Conservation (phyloP, 2,797 vertebrate species). For the Tapirus indicus region DNA sequence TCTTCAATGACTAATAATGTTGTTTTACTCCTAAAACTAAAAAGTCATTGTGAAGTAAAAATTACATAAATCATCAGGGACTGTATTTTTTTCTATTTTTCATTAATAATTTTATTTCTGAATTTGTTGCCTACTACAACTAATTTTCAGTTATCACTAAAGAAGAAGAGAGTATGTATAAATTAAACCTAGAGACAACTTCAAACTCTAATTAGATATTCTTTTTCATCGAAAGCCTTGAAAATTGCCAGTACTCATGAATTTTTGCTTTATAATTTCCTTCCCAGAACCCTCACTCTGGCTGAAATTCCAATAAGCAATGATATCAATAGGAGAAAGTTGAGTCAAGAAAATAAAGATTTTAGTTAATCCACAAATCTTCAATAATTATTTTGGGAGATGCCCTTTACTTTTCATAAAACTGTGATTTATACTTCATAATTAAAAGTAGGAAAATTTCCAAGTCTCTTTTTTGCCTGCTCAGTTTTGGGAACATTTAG, state of each 20-base stretch:
- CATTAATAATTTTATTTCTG: constrained; percentile 15
- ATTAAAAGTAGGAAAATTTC: not conserved
- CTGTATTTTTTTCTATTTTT: not conserved
- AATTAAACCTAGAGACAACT: constrained; percentile 8
- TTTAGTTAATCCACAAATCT: not conserved
- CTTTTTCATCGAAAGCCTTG: not conserved
- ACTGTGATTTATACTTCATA: not conserved
- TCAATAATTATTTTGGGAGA: not conserved
- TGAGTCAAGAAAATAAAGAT: not conserved
- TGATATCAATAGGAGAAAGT: not conserved
- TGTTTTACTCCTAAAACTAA: not conserved
- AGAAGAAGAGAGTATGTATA: not conserved
- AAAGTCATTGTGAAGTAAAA: constrained; percentile 29
- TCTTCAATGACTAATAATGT: constrained; percentile 1
- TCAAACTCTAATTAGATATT: not conserved
- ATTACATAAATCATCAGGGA: not conserved
- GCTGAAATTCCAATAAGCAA: not conserved
- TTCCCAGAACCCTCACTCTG: not conserved
- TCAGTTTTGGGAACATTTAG: not conserved
- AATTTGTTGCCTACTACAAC: constrained; percentile 21
- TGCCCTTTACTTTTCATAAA: constrained; percentile 20
- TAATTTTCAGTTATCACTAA: constrained; percentile 17
- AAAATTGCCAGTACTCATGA: not conserved
- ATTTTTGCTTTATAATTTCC: constrained; percentile 10
- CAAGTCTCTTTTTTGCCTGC: not conserved